Evolutionary conservation across 2,113 vertebrate genomes (phyloP), one percentile per base, ranked within the genome.

Genomic region (Corythornis madagascariensis): DNA sequence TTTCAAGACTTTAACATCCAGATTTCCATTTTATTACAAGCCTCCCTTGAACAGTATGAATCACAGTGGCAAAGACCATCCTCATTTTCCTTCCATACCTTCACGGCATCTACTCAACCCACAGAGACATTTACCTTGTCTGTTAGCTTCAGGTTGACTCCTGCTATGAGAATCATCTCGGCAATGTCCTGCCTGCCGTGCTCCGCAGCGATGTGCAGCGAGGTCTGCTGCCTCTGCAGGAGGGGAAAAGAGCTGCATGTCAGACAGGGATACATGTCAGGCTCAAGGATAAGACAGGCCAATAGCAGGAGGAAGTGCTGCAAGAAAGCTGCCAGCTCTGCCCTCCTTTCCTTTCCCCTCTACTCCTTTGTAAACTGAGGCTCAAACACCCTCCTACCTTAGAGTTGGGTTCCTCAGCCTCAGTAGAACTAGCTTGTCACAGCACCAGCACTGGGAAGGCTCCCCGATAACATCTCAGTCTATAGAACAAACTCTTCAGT

Each of bases 121-220:
- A 12, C 4, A 3, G 16, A 89, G 42, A 52, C 13, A 4, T 11
- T 76, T 80, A 99, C 99, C 98, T 99, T 99, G 93, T 99, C 98
- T 4, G 86, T 97, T 42, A 98, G 96, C 90, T 97, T 98, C 86
- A 99, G 97, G 91, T 99, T 98, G 18, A 98, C 97, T 14, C 98
- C 98, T 13, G 98, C 97, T 7, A 98, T 69, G 21, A 99, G 98
- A 84, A 99, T 98, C 97, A 99, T 98, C 95, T 99, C 98, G 0
- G 98, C 98, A 26, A 98, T 96, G 82, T 98, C 98, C 83, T 98
- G 98, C 57, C 97, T 91, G 61, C 98, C 97, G 0, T 98, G 96
- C 87, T 99, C 98, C 0, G 98, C 97, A 7, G 98, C 98, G 0
- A 99, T 97, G 92, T 99, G 98, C 31, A 99, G 96, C 0, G 98